Base-by-base conservation (phyloP, 2,113 vertebrate genomes). In the Castor canadensis region DNA sequence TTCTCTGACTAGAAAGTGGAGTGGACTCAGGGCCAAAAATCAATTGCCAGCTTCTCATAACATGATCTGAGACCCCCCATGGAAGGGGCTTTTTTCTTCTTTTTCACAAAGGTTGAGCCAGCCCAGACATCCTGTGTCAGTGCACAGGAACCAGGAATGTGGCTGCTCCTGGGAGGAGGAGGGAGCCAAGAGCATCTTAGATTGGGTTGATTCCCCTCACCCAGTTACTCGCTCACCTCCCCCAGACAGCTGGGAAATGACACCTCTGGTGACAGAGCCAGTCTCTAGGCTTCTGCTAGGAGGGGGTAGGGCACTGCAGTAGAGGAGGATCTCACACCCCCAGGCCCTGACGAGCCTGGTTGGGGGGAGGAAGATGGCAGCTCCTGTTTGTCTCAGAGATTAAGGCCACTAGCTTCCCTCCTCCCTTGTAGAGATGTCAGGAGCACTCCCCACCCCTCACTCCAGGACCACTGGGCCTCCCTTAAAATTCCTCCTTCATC, bases 191-290 rank as follows among this genome's bases (percentile, higher is more conserved):
- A 71, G 67, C 35, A 83, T 85, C 49, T 93, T 40, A 75, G 67
- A 49, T 81, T n/a, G 16, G 47, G 87, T 73, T 79, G 67, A 87
- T 69, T 92, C 81, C 76, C 85, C 38, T 52, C 88, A 89, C 56
- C 85, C 88, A 45, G 85, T 13, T 24, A 43, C 66, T 96, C 83
- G 66, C 84, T 97, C 90, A 77, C 96, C 82, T 95, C 94, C 93
- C 92, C 89, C 80, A 90, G 92, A 95, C 90, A 95, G 94, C 97
- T 94, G 95, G 93, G 93, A 97, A 96, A 96, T 43, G 54, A 93
- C 96, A 96, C 91, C 96, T 97, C 91, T 93, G 86, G 89, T 87
- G 86, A 91, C 94, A 94, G 62, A 96, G 58, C 91, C 47, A 49
- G 62, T 96, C 87, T 69, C 75, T 75, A 38, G 85, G 95, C 75